Conservation (phyloP, 2,113 vertebrate genomes). For the Muntiacus reevesi region DNA sequence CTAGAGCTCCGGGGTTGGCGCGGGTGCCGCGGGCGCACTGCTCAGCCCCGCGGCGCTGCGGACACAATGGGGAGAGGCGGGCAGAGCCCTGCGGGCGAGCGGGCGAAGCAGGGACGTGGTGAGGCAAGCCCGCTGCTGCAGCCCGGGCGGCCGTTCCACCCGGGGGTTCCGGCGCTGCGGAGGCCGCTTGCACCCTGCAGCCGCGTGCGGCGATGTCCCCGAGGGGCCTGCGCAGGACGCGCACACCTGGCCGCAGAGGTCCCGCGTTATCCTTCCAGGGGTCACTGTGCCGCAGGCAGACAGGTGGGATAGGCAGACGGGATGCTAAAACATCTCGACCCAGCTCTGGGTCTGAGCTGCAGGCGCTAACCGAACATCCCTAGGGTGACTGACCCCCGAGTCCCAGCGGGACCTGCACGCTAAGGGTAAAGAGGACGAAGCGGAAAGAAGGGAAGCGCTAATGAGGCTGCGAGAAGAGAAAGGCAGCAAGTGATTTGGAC, state of each 20-base stretch:
- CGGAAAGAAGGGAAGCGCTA: neutral
- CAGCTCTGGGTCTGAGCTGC: neutral
- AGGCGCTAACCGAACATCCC: accelerated
- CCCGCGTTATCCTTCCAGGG: neutral
- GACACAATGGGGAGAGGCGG: constrained; percentile 50
- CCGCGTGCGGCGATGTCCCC: accelerated
- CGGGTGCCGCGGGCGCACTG: neutral
- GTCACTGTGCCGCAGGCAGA: neutral
- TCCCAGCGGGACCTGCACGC: neutral
- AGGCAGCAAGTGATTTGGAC: neutral
- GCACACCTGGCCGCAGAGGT: neutral
- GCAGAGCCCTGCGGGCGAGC: neutral
- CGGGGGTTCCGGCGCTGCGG: neutral
- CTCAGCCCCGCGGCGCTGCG: neutral
- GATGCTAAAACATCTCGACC: neutral
- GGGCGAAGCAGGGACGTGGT: neutral
- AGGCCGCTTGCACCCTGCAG: neutral
- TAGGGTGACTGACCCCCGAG: neutral
- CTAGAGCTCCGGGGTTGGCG: neutral
- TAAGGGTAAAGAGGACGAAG: neutral
- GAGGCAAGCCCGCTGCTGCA: neutral
- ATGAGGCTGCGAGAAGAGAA: neutral
- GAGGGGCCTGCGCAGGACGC: accelerated
- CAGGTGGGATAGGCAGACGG: neutral
- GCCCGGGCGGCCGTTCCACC: neutral